Evolutionary conservation across 1,140 invertebrate species (phyloP).

Genomic region (Neotoxoptera formosana): DNA sequence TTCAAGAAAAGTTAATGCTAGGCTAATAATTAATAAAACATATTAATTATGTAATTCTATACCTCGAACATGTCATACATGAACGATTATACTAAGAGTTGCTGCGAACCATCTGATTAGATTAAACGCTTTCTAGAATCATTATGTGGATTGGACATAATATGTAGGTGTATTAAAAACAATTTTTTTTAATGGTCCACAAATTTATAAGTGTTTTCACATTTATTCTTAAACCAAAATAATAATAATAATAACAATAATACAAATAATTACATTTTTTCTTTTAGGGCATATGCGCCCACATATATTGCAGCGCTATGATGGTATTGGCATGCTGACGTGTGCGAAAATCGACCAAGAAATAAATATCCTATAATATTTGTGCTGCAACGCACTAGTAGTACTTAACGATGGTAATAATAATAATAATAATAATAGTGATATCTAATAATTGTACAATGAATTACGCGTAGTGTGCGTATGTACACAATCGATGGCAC

Average conservation of each 20-base stretch:
- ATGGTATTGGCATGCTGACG: not conserved
- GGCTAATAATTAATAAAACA: not conserved
- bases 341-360: too few relatives aligned
- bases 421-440: not conserved
- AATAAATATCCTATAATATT: conserved; percentile 11
- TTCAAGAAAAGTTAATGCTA: not conserved
- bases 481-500: not conserved
- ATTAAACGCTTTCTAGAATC: conserved; percentile 8
- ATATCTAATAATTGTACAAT: not conserved
- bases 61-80: not conserved
- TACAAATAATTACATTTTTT: not conserved
- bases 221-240: not conserved
- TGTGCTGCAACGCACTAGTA: not conserved
- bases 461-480: not conserved
- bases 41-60: not conserved
- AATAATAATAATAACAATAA: not conserved
- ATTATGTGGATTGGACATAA: not conserved
- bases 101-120: not conserved
- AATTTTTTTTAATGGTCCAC: not conserved
- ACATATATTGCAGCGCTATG: not conserved
- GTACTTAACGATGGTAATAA: conserved; percentile 7
- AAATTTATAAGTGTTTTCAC: conserved; percentile 16
- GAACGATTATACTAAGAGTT: not conserved
- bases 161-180: not conserved
- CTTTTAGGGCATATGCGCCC: too few relatives aligned